These are phyloP conservation scores for Eilema depressum DNA, from an alignment of 2,888 invertebrate species.

Conservation along the genomic window DNA sequence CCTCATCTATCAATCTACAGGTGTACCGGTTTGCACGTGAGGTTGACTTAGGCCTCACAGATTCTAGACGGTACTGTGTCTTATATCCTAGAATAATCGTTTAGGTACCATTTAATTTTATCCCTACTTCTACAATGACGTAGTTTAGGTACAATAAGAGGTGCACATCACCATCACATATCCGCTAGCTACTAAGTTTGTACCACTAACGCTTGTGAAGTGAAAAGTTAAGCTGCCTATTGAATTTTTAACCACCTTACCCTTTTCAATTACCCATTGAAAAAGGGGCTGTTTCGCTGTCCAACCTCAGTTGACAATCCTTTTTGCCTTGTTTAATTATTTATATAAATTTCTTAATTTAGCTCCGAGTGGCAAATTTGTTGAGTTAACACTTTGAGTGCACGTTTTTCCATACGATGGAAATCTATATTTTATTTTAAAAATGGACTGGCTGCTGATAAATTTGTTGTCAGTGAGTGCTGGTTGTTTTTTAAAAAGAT, in stretches of 20 bases:
- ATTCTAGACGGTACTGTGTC: too few species aligned
- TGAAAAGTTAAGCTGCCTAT: slow-evolving; percentile 71
- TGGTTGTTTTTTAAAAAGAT: not conserved
- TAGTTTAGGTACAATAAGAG: not conserved
- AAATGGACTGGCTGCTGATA: slow-evolving; percentile 13
- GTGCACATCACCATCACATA: slow-evolving; percentile 7
- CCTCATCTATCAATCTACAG: too few species aligned
- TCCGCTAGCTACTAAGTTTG: slow-evolving; percentile 31
- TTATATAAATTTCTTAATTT: slow-evolving; percentile 84
- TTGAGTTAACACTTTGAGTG: slow-evolving; percentile 54
- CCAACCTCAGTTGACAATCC: slow-evolving; percentile 84
- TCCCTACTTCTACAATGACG: not conserved
- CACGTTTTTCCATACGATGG: slow-evolving; percentile 40
- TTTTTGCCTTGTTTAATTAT: slow-evolving; percentile 84
- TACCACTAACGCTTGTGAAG: slow-evolving; percentile 56
- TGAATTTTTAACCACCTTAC: slow-evolving; percentile 84
- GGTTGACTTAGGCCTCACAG: too few species aligned
- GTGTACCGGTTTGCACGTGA: too few species aligned
- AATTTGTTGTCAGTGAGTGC: not conserved
- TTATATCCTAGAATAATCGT: too few species aligned
- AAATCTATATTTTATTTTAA: slow-evolving; percentile 24
- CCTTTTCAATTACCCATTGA: slow-evolving; percentile 85
- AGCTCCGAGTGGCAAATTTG: slow-evolving; percentile 75
- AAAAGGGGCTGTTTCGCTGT: slow-evolving; percentile 82
- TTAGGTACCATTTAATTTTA: too few species aligned